These are phyloP conservation scores for Euglossa dilemma DNA, from an alignment of 1,140 invertebrate species.

Conservation along the genomic window DNA sequence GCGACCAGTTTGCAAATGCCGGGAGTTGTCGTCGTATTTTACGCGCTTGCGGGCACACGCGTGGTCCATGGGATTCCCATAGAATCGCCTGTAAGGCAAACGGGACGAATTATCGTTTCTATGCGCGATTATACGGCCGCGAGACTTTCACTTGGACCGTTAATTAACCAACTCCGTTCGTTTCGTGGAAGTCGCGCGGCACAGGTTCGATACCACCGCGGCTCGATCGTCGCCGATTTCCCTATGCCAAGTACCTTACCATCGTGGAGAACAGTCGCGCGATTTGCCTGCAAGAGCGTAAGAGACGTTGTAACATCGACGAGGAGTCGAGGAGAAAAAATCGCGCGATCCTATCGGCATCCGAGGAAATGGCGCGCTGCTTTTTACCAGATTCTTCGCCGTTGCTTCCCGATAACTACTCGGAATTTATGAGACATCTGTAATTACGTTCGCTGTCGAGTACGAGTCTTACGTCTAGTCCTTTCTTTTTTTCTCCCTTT, in stretches of 20 bases:
- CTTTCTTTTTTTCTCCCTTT: not conserved
- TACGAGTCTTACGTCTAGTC: not conserved
- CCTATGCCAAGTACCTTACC: not conserved
- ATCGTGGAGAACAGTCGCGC: no score
- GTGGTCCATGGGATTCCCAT: slow-evolving; percentile 2
- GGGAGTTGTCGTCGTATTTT: slow-evolving; percentile 53
- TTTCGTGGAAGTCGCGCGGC: not conserved
- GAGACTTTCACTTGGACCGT: slow-evolving; percentile 25
- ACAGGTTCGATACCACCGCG: not conserved
- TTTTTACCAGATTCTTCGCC: not conserved
- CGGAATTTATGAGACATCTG: slow-evolving; percentile 1
- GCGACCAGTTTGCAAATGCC: slow-evolving; percentile 39
- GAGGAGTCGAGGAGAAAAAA: not conserved
- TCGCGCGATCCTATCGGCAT: no score
- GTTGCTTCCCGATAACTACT: not conserved
- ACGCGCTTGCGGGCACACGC: not conserved
- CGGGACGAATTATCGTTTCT: not conserved
- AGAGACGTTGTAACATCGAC: no score
- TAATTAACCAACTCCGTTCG: slow-evolving; percentile 18
- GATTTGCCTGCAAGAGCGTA: no score
- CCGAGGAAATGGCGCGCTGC: not conserved
- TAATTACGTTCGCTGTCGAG: not conserved
- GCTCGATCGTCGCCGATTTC: slow-evolving; percentile 7
- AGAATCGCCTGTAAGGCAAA: not conserved
- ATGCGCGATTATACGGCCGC: not conserved